Percentiles rank a stretch among this genome's conserved stretches.
These are phyloP conservation scores for Conistra vaccinii DNA, from an alignment of 2,888 invertebrate genomes.

Conservation along the genomic window DNA sequence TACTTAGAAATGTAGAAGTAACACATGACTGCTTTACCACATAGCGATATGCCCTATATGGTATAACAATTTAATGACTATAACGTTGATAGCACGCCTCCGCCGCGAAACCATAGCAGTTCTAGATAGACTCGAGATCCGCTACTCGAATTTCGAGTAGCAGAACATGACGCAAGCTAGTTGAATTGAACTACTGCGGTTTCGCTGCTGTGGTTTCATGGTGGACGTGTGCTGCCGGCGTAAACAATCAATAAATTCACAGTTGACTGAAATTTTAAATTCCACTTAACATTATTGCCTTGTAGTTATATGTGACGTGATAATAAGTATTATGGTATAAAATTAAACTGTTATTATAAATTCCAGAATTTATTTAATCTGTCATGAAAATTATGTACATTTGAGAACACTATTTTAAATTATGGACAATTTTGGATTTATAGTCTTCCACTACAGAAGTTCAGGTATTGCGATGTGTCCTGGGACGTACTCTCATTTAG, in stretches of 20 bases:
- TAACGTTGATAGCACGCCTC: too few relatives aligned
- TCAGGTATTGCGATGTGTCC: conserved; percentile 9
- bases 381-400: conserved; percentile 47
- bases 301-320: neutral
- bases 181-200: too few relatives aligned
- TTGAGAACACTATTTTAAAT: conserved; percentile 35
- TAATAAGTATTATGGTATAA: conserved; percentile 2
- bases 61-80: conserved; percentile 21
- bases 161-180: too few relatives aligned
- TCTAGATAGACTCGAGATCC: too few relatives aligned
- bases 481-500: conserved; percentile 19
- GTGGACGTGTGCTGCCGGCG: too few relatives aligned
- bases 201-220: too few relatives aligned
- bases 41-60: neutral
- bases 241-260: neutral
- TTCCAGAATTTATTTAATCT: conserved; percentile 53
- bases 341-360: conserved; percentile 46
- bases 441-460: conserved; percentile 10
- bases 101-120: too few relatives aligned
- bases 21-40: conserved; percentile 3
- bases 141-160: too few relatives aligned
- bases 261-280: neutral
- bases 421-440: conserved; percentile 57
- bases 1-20: conserved; percentile 8
- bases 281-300: conserved; percentile 1